These are phyloP conservation scores for Heliangelus exortis DNA, from an alignment of 2,797 vertebrate species.

Conservation along the genomic window DNA sequence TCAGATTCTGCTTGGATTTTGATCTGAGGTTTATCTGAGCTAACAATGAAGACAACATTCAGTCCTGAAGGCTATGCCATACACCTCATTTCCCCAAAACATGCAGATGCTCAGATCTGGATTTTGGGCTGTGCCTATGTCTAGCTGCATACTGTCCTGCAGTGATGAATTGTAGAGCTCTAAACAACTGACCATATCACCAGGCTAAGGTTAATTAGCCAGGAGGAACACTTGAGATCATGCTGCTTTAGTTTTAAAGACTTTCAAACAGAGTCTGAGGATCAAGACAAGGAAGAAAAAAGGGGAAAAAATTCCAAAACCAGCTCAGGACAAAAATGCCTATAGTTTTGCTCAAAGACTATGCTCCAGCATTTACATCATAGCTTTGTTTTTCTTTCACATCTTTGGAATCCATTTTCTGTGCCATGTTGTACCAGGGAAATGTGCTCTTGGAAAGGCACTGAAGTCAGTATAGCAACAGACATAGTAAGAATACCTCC, in stretches of 20 bases:
- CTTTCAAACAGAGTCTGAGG: neutral
- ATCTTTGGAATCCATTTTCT: neutral
- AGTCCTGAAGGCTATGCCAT: neutral
- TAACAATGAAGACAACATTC: neutral
- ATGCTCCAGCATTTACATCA: neutral
- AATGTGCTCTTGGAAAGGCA: neutral
- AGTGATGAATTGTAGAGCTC: neutral
- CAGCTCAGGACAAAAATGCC: neutral
- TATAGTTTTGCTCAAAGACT: neutral
- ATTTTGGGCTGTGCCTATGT: neutral
- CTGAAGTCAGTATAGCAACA: neutral
- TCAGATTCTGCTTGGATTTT: neutral
- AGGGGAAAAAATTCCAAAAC: too few relatives aligned
- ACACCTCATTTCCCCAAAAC: neutral
- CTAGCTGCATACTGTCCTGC: neutral
- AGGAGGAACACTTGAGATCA: neutral
- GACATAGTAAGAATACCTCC: neutral
- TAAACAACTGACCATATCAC: neutral
- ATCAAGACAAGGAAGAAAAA: neutral
- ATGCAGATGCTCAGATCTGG: neutral
- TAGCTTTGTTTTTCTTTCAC: neutral
- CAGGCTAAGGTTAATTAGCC: neutral
- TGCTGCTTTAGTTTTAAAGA: neutral
- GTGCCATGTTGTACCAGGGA: neutral
- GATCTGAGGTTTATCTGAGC: neutral